These are phyloP conservation scores for Odontamblyopus rebecca DNA, from an alignment of 2,797 vertebrate species.

Conservation along the genomic window DNA sequence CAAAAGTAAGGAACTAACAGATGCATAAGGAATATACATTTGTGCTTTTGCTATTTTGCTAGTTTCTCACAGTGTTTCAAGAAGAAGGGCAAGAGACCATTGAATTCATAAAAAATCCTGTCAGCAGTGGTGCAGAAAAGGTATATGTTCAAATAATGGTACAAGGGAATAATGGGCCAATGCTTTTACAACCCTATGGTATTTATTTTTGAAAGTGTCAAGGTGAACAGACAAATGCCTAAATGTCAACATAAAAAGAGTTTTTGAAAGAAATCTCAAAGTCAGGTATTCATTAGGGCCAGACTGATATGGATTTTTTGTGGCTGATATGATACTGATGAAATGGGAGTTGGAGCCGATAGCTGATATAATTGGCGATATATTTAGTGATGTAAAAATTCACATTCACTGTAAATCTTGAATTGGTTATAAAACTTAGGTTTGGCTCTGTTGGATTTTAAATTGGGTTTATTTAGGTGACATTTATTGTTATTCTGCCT, in stretches of 20 bases:
- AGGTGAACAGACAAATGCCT: conserved; percentile 16
- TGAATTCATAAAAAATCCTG: conserved; percentile 21
- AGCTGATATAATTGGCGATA: too few relatives aligned
- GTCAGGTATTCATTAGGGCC: neutral
- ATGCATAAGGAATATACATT: conserved; percentile 25
- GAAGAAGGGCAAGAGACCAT: conserved; percentile 11
- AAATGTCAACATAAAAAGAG: neutral
- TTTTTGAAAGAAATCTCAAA: neutral
- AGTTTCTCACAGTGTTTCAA: conserved; percentile 27
- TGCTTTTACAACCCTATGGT: conserved; percentile 27
- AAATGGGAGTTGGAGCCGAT: too few relatives aligned
- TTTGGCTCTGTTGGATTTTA: too few relatives aligned
- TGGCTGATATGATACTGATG: too few relatives aligned
- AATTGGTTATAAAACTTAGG: too few relatives aligned
- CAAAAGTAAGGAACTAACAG: conserved; percentile 46
- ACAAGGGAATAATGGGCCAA: conserved; percentile 16
- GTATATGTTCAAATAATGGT: conserved; percentile 6
- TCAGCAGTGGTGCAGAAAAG: conserved; percentile 15
- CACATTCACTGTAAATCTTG: too few relatives aligned
- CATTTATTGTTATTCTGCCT: too few relatives aligned
- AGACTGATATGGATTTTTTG: too few relatives aligned
- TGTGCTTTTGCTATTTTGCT: conserved; percentile 13
- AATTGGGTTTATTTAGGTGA: too few relatives aligned
- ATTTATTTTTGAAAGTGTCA: conserved; percentile 3
- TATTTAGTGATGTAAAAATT: too few relatives aligned